Base-by-base conservation (phyloP, 1,140 invertebrate genomes). In the Diploscapter pachys region DNA sequence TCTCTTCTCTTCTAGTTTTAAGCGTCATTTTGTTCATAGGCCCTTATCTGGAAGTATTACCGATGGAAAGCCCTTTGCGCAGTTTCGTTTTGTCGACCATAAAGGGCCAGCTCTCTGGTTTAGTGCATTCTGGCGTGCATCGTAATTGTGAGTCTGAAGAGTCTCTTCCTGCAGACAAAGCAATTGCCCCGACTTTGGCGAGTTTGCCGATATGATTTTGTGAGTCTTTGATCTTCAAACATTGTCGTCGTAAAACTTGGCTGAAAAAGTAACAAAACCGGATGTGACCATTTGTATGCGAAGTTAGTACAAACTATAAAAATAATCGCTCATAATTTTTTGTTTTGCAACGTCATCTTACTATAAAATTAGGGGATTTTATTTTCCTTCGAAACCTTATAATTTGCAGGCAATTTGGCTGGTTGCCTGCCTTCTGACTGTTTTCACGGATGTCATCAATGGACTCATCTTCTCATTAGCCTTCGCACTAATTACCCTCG, bases 371-470 rank as follows among this genome's bases (percentile, higher is more conserved):
- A 31, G 31, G 31, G 31, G 31, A 31, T 52, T 49, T 52, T 56
- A 8, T 53, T 61, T 62, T 71, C n/a, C 49, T 61, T 50, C 69
- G 63, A 67, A 72, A 11, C 31, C 55, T 57, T 49, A n/a, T 72
- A 5, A 54, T 51, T 82, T 87, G 63, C 76, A 89, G 88, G 79
- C 83, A 62, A 87, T 88, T 52, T 90, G 89, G 89, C 64, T 89
- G n/a, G 85, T 89, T n/a, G 87, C 88, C n/a, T 89, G 88, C 75
- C 48, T 86, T 13, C 83, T 87, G 49, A 88, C 88, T 2, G 82
- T 89, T 6, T 76, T 89, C 9, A 80, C 89, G 52, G 89, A 89
- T 83, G 88, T 89, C n/a, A 88, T 87, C 57, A 81, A 87, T 63
- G 89, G 89, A 4, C 85, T 90, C 59, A 76, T 87, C 48, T 83